These are phyloP conservation scores for Lethenteron camtschaticum DNA, from an alignment of 2,113 vertebrate genomes.

Conservation along the genomic window DNA sequence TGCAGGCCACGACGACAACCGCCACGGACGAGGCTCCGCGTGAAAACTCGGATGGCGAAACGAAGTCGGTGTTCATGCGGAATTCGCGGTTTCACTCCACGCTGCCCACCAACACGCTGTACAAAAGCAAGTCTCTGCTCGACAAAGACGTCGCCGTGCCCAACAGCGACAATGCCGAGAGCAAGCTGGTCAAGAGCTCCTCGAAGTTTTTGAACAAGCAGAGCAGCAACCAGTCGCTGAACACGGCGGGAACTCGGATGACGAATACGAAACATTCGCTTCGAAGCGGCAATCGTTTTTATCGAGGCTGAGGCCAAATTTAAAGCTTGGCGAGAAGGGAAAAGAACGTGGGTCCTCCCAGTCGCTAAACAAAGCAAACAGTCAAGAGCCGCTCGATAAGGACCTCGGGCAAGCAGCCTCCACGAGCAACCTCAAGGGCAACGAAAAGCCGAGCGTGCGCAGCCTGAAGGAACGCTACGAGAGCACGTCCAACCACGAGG, in stretches of 20 bases:
- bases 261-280: background rate
- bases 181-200: background rate
- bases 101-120: background rate
- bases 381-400: background rate
- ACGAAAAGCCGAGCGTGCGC: background rate
- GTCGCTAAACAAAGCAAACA: too few relatives aligned
- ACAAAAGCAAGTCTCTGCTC: background rate
- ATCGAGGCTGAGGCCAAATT: too few relatives aligned
- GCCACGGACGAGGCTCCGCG: too few relatives aligned
- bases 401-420: background rate
- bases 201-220: background rate
- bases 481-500: background rate
- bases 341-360: too few relatives aligned
- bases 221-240: background rate
- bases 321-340: too few relatives aligned
- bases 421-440: background rate
- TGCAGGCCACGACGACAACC: too few relatives aligned
- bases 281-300: too few relatives aligned
- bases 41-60: background rate
- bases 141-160: background rate
- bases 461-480: background rate
- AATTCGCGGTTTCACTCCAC: constrained; percentile 2
- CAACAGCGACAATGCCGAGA: background rate
- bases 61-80: background rate
- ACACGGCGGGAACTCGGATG: background rate